Evolutionary conservation across 1,140 invertebrate species (phyloP), one percentile per base, ranked within the genome.

Genomic region (Eriosoma lanigerum): DNA sequence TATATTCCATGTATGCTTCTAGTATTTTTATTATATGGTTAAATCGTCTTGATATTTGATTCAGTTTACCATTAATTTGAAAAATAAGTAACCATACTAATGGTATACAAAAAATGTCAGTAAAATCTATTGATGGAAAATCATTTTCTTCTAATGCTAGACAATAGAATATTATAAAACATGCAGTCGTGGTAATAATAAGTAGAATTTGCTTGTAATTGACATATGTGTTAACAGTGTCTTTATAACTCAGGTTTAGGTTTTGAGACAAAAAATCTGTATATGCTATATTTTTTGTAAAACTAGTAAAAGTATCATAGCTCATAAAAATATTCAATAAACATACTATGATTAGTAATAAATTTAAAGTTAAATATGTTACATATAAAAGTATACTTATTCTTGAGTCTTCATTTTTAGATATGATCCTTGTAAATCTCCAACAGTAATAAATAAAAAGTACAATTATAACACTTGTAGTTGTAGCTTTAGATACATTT

Each of bases 51-150:
- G 58, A 29, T 68, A 81, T 26, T 76, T 81, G 60, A 54, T 76
- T 76, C 32, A 81, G 54, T 44, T 76, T 64, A 29, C 52, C 21
- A 78, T 81, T 62, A 24, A 81, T 50, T 76, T 81, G 81, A 68
- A 76, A 72, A 58, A 80, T 48, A 15, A 68, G 54, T 38, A 82
- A 10, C 76, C 64, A 80, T 29, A 66, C 80, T 56, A 81, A 32
- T 19, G 81, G 80, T 81, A 82, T 46, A n/a, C 75, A 78, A 78
- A 46, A 9, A 12, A 78, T 62, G 48, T 78, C 75, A 29, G 56
- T 60, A 46, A 78, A 46, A 78, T 78, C 56, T 4, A 78, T 38
- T 58, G 54, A 78, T 78, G 75, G 75, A 6, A 78, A 78, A 29
- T 78, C 21, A 1, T 78, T 56, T 48, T 78, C 75, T 26, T 21